Percentiles rank a stretch among this genome's conserved stretches.
Conservation (phyloP, 2,888 invertebrate species). For the Bibio marci region DNA sequence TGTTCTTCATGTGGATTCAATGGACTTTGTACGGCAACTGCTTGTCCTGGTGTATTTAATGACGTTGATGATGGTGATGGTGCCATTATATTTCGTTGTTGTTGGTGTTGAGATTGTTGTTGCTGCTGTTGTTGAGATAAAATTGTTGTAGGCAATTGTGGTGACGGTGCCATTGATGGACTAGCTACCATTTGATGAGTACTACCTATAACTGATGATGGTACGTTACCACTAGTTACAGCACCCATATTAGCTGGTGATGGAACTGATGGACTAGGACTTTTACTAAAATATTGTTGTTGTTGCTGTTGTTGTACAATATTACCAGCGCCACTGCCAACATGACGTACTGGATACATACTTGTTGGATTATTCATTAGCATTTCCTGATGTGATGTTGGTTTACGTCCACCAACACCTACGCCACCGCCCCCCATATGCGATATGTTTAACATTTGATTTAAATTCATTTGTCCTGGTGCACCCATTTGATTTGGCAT, state of each 20-base stretch:
- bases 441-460: constrained; percentile 23
- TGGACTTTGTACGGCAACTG: constrained; percentile 42
- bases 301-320: no score
- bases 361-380: constrained; percentile 28
- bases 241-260: constrained; percentile 45
- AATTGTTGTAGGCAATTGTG: constrained; percentile 41
- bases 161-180: constrained; percentile 50
- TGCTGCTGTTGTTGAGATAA: background rate
- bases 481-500: constrained; percentile 6
- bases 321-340: constrained; percentile 14
- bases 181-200: constrained; percentile 48
- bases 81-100: constrained; percentile 29
- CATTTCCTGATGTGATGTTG: constrained; percentile 15
- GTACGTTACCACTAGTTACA: constrained; percentile 18
- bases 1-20: constrained; percentile 64
- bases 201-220: constrained; percentile 9
- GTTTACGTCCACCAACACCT: background rate
- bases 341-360: constrained; percentile 23
- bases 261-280: constrained; percentile 60
- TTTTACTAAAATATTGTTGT: constrained; percentile 55
- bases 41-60: constrained; percentile 56
- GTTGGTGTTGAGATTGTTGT: background rate
- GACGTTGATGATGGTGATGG: constrained; percentile 73
- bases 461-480: constrained; percentile 20
- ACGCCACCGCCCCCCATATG: constrained; percentile 19